Percentiles rank a stretch among this genome's conserved stretches.
These are phyloP conservation scores for Lepeophtheirus salmonis DNA, from an alignment of 1,140 invertebrate species.

Conservation along the genomic window DNA sequence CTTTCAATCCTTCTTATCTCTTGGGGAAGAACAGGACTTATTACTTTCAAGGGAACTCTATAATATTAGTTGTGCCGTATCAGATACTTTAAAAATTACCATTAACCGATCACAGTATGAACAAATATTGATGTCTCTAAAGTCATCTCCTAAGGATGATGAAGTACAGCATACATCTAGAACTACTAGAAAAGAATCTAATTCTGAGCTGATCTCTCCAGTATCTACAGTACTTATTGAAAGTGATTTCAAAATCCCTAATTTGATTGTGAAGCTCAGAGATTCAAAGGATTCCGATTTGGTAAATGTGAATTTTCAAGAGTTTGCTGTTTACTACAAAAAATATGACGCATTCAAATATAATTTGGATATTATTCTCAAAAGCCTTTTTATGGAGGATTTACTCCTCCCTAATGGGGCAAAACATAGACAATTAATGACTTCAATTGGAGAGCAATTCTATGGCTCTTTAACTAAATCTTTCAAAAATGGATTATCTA, in stretches of 20 bases:
- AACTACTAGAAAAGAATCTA: not conserved
- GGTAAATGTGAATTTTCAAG: constrained; percentile 58
- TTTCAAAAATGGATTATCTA: not conserved
- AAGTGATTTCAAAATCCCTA: constrained; percentile 27
- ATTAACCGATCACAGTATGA: constrained; percentile 15
- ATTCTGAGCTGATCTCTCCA: not conserved
- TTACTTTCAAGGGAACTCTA: not conserved
- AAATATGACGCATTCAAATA: constrained; percentile 43
- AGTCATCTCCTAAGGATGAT: not conserved
- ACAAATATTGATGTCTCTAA: constrained; percentile 11
- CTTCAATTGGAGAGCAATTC: constrained; percentile 21
- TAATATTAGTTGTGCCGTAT: constrained; percentile 11
- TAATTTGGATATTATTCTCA: constrained; percentile 37
- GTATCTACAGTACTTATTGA: constrained; percentile 6
- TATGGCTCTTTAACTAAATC: not conserved
- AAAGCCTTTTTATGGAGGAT: constrained; percentile 31
- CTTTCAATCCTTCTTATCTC: not conserved
- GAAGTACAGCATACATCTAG: not conserved
- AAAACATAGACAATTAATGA: constrained; percentile 28
- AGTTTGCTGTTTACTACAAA: constrained; percentile 54
- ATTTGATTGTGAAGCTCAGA: constrained; percentile 28
- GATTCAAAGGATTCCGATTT: constrained; percentile 25
- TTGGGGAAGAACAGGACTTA: not conserved
- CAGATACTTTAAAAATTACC: constrained; percentile 13
- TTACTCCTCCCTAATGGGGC: constrained; percentile 27